Evolutionary conservation across 2,797 vertebrate species (phyloP), one percentile per base, ranked within the genome.

Genomic region (Malacoctenus gilli): DNA sequence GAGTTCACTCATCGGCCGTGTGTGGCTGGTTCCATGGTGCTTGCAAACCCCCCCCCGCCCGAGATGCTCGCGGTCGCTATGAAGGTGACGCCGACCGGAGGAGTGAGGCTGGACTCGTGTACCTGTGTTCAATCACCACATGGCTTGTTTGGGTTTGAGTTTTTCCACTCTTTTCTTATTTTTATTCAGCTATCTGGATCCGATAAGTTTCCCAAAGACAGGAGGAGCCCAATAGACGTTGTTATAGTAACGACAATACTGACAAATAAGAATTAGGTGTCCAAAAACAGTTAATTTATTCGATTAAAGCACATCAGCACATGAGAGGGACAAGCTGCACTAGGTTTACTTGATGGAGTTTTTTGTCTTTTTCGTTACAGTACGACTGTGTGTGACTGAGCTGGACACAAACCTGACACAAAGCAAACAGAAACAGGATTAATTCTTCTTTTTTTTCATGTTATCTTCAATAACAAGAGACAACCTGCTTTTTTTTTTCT

Each of bases 281-380:
- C 83, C 84, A 78, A 88, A 88, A 85, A 87, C 77, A 63, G 66
- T 83, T 75, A 75, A 80, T 89, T 84, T 84, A 82, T 86, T 84
- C 72, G 82, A 73, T n/a, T 78, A 85, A 84, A 87, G 85, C 86
- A 89, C 84, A 87, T 86, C 75, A 88, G 86, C 84, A 89, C 87
- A 82, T 85, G 85, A 87, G 80, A 85, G 79, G 84, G 75, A 86
- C 82, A 84, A 87, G 85, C 80, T 83, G 82, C 85, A 86, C 84
- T 86, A 87, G 65, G 75, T 82, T 84, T 75, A 85, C 83, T 89
- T 75, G 4, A 85, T 86, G 73, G 79, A 28, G n/a, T n/a, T 28
- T 60, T 77, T 77, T 79, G 78, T 83, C 67, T 81, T 84, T 80
- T 85, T 75, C 75, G 84, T 83, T 84, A 87, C 82, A 85, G 80